phyloP scores from a whole-genome alignment of 2,888 invertebrate species.

The Caenorhabditis sp. region DNA sequence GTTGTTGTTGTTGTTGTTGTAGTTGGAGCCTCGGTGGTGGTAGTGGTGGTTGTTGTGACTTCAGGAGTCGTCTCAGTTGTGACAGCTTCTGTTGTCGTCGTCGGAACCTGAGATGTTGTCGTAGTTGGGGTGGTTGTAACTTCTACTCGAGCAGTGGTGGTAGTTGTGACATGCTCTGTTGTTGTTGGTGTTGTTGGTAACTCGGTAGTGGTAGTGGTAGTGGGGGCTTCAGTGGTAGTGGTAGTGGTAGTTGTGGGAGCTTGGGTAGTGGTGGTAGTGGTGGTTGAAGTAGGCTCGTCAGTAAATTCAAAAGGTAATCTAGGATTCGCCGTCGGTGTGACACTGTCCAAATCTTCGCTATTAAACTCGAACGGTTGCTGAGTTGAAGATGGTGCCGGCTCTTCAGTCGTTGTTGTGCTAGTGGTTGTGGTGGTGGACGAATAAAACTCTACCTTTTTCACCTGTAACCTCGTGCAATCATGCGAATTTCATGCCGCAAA shows the following conservation, averaged over 20 bases:
- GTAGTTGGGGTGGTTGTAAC: constrained; percentile 15
- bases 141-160: constrained; percentile 5
- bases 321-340: too few relatives aligned
- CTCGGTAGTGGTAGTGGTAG: constrained; percentile 5
- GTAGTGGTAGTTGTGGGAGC: constrained; percentile 5
- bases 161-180: constrained; percentile 8
- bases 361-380: constrained; percentile 34
- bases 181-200: too few relatives aligned
- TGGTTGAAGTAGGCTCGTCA: constrained; percentile 1
- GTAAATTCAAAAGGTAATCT: too few relatives aligned
- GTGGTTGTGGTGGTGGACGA: constrained; percentile 24
- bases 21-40: constrained; percentile 7
- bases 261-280: constrained; percentile 4
- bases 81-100: constrained; percentile 11
- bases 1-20: constrained; percentile 17
- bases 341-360: too few relatives aligned
- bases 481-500: not conserved
- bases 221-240: constrained; percentile 11
- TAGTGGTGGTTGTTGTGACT: constrained; percentile 6
- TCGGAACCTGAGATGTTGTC: constrained; percentile 24
- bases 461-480: constrained; percentile 7
- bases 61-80: not conserved
- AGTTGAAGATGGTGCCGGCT: constrained; percentile 5
- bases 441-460: constrained; percentile 30
- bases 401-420: constrained; percentile 12